Base-by-base conservation (phyloP, 1,140 invertebrate species). In the Leptonema lineaticorne region DNA sequence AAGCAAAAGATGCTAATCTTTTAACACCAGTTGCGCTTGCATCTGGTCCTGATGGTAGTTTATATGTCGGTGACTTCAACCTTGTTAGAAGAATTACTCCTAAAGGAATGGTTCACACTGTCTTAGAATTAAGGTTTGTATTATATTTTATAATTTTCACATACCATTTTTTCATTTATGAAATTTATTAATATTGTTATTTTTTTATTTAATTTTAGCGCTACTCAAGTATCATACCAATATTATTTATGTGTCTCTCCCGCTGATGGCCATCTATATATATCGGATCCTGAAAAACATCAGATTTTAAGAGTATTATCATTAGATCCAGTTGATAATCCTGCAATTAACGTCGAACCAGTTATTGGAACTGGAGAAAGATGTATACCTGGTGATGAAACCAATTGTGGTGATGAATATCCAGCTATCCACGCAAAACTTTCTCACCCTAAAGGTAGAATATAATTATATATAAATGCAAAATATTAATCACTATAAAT, bases 31-130 rank as follows among this genome's bases (percentile, higher is more conserved):
- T 97, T 3, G 93, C 96, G 8, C 80, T 99, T 28, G 92, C 96
- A 2, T 93, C 92, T 24, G 96, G 95, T 18, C 92, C 95, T 5
- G 97, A 99, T 83, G 97, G 97, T 11, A 95, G 92, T 70, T 85
- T 99, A 20, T 99, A 97, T 78, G 93, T 99, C 7, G 97, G 95
- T 0, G 97, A 99, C 79, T 97, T 96, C 77, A 98, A 99, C 84
- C 86, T 97, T 33, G 92, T 99, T 26, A 85, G 97, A 29, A 86
- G 95, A 74, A 91, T 99, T 46, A 95, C 92, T 20, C 93, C 96
- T 1, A 91, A 95, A 75, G 94, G 94, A 75, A 89, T 89, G 74
- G 93, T 98, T 22, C 93, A 91, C 73, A 98, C 95, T 45, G 92
- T 98, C 22, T 82, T 98, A n/a, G 90, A 96, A 77, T 83, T 98